Conservation (phyloP, 2,113 vertebrate genomes). For the Gallinago undulata region DNA sequence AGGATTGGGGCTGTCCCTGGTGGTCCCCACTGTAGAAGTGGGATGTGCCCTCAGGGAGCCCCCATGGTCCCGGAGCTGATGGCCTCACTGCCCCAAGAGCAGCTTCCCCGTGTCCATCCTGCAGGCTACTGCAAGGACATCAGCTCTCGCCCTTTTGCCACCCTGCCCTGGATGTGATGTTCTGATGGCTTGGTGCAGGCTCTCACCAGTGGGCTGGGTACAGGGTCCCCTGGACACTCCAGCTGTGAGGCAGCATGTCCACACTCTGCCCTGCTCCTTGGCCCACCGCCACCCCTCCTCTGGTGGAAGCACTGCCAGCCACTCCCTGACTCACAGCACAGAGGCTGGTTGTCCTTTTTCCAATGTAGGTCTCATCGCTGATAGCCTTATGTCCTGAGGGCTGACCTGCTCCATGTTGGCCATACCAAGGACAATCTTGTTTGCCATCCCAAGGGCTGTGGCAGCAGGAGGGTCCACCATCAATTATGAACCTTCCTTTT, state of each 20-base stretch:
- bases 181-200: fast-evolving
- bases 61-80: not conserved
- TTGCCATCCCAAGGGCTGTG: not conserved
- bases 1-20: not conserved
- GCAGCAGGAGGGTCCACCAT: not conserved
- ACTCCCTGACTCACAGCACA: not conserved
- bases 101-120: fast-evolving
- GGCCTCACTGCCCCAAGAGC: not conserved
- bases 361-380: not conserved
- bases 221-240: not conserved
- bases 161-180: not conserved
- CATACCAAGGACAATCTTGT: fast-evolving
- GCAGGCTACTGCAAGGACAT: not conserved
- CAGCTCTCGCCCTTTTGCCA: not conserved
- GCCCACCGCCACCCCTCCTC: not conserved
- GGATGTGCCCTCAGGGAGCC: not conserved
- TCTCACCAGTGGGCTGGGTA: fast-evolving
- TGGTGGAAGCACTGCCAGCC: not conserved
- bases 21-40: not conserved
- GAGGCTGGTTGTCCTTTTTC: not conserved
- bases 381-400: not conserved
- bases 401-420: not conserved
- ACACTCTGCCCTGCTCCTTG: not conserved
- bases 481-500: not conserved
- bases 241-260: not conserved